Evolutionary conservation across 2,888 invertebrate genomes (phyloP), one percentile per base, ranked within the genome.

Genomic region (Dryocosmus kuriphilus): DNA sequence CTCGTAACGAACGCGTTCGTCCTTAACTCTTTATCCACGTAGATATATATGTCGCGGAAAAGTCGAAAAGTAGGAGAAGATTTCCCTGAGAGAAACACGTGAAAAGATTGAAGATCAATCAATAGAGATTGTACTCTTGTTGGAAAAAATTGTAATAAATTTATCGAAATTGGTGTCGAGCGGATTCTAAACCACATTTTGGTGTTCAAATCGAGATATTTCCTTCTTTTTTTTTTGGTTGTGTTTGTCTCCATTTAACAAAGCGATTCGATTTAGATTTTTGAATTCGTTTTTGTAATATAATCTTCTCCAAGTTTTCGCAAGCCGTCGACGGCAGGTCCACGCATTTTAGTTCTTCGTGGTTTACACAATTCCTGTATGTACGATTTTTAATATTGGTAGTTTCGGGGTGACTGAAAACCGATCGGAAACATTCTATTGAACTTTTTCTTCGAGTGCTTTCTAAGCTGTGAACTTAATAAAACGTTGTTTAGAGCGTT

Each of bases 311-410:
- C 71, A 30, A 71, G n/a, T 71, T 51, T 71, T 71, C 71, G 46
- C 46, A 46, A 71, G 60, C 83, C 84, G 81, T 84, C 84, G 84
- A 83, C 84, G 84, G 84, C 84, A 84, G 84, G 84, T 84, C 81
- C 74, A 76, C 62, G 76, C 74, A 65, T 55, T 82, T 83, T 74
- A 77, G 74, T 83, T 78, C 78, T 65, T 24, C 76, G 30, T 7
- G n/a, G n/a, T 30, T 57, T 16, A 57, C 6, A 57, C 14, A 24
- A 14, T 24, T 24, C 27, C 46, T 71, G n/a, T 71, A 16, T 11
- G 19, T 51, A 32, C 51, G 71, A 30, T 51, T 71, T 51, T 57
- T 57, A 57, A 57, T 71, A 71, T 71, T 51, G 30, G 71, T 71
- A 51, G 32, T 71, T 51, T 71, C 51, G 51, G 27, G 71, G n/a